phyloP scores from a whole-genome alignment of 2,888 invertebrate genomes.

The Cheilosia variabilis region DNA sequence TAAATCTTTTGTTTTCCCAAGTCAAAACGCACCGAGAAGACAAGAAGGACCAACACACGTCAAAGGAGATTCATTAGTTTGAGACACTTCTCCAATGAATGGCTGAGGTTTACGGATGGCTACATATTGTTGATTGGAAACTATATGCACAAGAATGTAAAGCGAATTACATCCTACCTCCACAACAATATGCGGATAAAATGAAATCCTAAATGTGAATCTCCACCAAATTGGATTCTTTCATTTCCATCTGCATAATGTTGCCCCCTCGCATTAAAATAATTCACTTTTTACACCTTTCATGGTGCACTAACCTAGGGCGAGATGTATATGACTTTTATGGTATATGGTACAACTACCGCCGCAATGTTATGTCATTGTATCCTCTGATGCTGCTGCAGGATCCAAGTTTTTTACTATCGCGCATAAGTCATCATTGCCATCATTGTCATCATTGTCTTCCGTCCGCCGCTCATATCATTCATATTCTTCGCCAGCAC shows the following conservation, averaged over 20 bases:
- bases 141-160: neutral
- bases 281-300: slow-evolving; percentile 69
- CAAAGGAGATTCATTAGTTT: slow-evolving; percentile 74
- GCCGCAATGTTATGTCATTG: neutral
- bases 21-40: slow-evolving; percentile 64
- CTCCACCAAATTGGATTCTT: slow-evolving; percentile 65
- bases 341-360: neutral
- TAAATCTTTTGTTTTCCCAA: slow-evolving; percentile 73
- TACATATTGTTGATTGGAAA: neutral
- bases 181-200: slow-evolving; percentile 19
- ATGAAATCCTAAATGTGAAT: slow-evolving; percentile 54
- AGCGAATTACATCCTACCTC: neutral
- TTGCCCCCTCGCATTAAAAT: slow-evolving; percentile 62
- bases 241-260: slow-evolving; percentile 55
- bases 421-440: slow-evolving; percentile 53
- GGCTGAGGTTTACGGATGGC: slow-evolving; percentile 19
- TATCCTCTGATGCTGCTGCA: slow-evolving; percentile 13
- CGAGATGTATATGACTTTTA: neutral
- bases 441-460: slow-evolving; percentile 71
- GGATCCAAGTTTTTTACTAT: slow-evolving; percentile 62
- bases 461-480: slow-evolving; percentile 49
- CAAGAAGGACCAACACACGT: slow-evolving; percentile 26
- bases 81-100: slow-evolving; percentile 63
- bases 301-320: slow-evolving; percentile 2
- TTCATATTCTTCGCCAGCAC: slow-evolving; percentile 46